These are phyloP conservation scores for Scatophagus argus DNA, from an alignment of 2,113 vertebrate species.

Conservation along the genomic window DNA sequence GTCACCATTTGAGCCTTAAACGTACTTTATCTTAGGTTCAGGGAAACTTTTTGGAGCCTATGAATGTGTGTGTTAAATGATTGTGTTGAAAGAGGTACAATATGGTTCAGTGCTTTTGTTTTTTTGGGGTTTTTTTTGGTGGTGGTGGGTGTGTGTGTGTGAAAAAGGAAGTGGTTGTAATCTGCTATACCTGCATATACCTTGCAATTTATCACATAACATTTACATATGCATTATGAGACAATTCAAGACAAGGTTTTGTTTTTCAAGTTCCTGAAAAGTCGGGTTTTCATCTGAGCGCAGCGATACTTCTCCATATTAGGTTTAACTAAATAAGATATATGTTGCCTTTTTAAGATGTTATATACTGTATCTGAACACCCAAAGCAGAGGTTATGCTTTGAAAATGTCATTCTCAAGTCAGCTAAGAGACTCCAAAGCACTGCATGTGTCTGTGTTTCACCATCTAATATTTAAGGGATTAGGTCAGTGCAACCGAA, in stretches of 20 bases:
- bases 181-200: too few species aligned
- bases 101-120: background rate
- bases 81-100: background rate
- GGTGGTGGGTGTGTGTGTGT: too few species aligned
- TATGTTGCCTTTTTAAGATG: background rate
- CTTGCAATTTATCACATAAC: background rate
- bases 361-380: background rate
- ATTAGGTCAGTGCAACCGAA: constrained; percentile 60
- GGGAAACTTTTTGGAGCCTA: background rate
- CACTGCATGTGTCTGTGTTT: background rate
- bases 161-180: background rate
- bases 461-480: constrained; percentile 44
- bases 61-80: background rate
- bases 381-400: background rate
- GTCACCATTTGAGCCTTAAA: background rate
- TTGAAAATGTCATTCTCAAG: constrained; percentile 2
- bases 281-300: too few species aligned
- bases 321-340: background rate
- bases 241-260: background rate
- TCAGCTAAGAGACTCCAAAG: background rate
- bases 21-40: background rate
- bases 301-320: background rate
- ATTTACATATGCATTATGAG: background rate
- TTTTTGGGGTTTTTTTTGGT: too few species aligned
- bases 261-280: background rate